Evolutionary conservation across 2,113 vertebrate genomes (phyloP).

Genomic region (Perccottus glenii): DNA sequence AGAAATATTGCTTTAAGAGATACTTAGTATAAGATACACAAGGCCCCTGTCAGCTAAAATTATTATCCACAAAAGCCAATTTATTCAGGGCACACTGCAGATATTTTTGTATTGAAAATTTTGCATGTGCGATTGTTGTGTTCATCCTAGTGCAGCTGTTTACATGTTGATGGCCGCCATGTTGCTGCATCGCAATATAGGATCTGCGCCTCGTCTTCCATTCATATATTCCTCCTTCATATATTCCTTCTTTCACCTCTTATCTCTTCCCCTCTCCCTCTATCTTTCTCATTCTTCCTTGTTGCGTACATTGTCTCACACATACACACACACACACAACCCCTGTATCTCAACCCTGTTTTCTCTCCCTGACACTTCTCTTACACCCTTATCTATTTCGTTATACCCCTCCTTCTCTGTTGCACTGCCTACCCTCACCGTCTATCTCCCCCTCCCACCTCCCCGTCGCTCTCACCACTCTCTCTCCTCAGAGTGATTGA

Average conservation of each 20-base stretch:
- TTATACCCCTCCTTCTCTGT: slow-evolving; percentile 48
- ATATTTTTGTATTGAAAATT: neutral
- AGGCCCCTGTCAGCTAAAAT: slow-evolving; percentile 10
- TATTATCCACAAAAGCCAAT: slow-evolving; percentile 1
- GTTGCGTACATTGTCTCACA: slow-evolving; percentile 19
- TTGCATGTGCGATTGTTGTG: neutral
- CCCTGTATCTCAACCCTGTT: slow-evolving; percentile 62
- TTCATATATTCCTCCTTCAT: slow-evolving; percentile 54
- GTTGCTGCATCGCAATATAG: slow-evolving; percentile 34
- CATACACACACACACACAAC: slow-evolving; percentile 28
- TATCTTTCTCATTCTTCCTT: slow-evolving; percentile 29
- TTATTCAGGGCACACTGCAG: neutral
- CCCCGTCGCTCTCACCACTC: slow-evolving; percentile 2
- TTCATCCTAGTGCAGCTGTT: slow-evolving; percentile 40
- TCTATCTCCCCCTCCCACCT: slow-evolving; percentile 33
- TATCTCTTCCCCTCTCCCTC: slow-evolving; percentile 27
- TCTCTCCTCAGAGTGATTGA: slow-evolving; percentile 44
- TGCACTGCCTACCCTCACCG: slow-evolving; percentile 22
- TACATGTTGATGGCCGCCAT: slow-evolving; percentile 35
- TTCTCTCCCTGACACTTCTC: slow-evolving; percentile 66
- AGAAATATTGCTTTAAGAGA: slow-evolving; percentile 30
- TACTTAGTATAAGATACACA: slow-evolving; percentile 12
- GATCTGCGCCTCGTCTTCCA: slow-evolving; percentile 53
- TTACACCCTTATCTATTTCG: slow-evolving; percentile 50
- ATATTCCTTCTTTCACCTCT: slow-evolving; percentile 18